Evolutionary conservation across 2,113 vertebrate species (phyloP).

Genomic region (Xiphophorus maculatus): DNA sequence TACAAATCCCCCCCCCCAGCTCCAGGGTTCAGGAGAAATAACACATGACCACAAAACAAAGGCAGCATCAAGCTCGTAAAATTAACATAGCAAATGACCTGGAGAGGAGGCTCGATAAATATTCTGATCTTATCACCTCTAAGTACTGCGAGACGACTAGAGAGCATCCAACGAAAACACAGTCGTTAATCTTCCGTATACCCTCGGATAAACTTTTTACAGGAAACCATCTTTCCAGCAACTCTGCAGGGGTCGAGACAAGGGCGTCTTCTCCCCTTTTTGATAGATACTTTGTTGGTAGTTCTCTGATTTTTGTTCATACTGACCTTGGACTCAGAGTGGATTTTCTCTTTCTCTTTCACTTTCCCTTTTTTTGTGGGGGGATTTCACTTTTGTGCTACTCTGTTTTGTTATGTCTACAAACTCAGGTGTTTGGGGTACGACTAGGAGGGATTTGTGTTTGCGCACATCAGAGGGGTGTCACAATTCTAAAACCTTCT

Average conservation of each 20-base stretch:
- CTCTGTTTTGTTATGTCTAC: slow-evolving; percentile 70
- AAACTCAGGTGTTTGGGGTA: slow-evolving; percentile 45
- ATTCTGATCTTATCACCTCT: slow-evolving; percentile 87
- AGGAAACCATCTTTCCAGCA: slow-evolving; percentile 90
- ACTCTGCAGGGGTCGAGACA: slow-evolving; percentile 87
- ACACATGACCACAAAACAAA: slow-evolving; percentile 91
- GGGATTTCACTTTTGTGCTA: slow-evolving; percentile 55
- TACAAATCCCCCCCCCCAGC: slow-evolving; percentile 87
- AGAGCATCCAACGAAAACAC: slow-evolving; percentile 90
- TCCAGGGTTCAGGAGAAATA: slow-evolving; percentile 88
- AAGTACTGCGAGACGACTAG: slow-evolving; percentile 80
- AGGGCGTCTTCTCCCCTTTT: slow-evolving; percentile 82
- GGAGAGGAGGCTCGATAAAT: slow-evolving; percentile 92
- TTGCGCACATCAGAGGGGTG: slow-evolving; percentile 30
- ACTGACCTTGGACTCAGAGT: slow-evolving; percentile 79
- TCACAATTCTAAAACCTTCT: slow-evolving; percentile 49
- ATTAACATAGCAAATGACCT: slow-evolving; percentile 98
- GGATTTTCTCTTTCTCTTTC: slow-evolving; percentile 66
- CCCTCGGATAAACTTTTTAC: slow-evolving; percentile 88
- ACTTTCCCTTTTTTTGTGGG: slow-evolving; percentile 37
- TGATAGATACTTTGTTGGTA: slow-evolving; percentile 75
- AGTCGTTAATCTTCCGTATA: slow-evolving; percentile 87
- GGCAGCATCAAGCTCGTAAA: slow-evolving; percentile 93
- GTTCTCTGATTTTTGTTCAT: slow-evolving; percentile 74
- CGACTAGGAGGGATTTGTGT: slow-evolving; percentile 15